Evolutionary conservation across 2,797 vertebrate genomes (phyloP).

Genomic region (Stomatorhinus walkeri): DNA sequence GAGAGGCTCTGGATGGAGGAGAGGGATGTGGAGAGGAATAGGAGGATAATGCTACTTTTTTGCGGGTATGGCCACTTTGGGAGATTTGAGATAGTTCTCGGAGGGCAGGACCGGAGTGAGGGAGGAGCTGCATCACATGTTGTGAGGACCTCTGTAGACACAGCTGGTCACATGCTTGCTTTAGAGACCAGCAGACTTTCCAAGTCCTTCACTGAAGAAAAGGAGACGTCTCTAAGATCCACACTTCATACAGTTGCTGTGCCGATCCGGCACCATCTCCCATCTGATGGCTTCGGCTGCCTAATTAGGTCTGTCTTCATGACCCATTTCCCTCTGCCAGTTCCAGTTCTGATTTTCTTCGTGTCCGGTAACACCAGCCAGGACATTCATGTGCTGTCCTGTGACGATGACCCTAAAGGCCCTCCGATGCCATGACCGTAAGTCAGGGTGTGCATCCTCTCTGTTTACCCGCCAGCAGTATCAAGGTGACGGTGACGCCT

Average conservation of each 20-base stretch:
- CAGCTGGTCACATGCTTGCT: not conserved
- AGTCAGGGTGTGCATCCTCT: not conserved
- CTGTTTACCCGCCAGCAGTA: not conserved
- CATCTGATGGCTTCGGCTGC: not conserved
- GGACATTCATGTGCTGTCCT: not conserved
- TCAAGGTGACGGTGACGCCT: not conserved
- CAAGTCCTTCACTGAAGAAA: not conserved
- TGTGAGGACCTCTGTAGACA: not conserved
- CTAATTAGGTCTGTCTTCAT: not conserved
- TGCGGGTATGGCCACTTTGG: not conserved
- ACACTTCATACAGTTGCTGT: not conserved
- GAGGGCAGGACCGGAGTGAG: not conserved
- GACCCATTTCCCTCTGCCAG: not conserved
- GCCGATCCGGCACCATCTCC: not conserved
- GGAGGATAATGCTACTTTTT: not conserved
- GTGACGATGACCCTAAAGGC: not conserved
- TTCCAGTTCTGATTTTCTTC: not conserved
- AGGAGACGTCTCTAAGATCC: not conserved
- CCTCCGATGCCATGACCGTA: not conserved
- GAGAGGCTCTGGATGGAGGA: not conserved
- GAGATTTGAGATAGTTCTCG: not conserved
- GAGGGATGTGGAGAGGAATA: not conserved
- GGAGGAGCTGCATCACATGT: not conserved
- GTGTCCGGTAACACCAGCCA: not conserved
- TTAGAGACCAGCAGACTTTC: not conserved